These are phyloP conservation scores for Hyperoplus immaculatus DNA, from an alignment of 2,797 vertebrate species.

Conservation along the genomic window DNA sequence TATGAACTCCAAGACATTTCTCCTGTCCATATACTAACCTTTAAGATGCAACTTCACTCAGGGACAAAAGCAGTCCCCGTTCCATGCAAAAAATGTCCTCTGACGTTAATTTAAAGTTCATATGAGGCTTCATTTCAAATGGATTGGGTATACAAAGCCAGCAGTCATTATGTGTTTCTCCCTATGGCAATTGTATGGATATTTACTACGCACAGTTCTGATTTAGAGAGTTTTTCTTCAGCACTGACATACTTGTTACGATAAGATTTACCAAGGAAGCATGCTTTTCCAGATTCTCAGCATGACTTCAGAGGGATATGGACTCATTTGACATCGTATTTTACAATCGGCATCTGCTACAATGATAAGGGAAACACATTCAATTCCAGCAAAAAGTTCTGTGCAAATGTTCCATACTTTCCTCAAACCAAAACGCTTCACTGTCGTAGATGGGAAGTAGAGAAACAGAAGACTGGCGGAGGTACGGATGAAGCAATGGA, in stretches of 20 bases:
- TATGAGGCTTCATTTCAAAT: not conserved
- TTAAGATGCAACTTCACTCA: not conserved
- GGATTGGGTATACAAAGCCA: too few relatives aligned
- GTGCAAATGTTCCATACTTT: not conserved
- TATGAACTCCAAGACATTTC: not conserved
- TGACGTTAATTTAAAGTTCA: not conserved
- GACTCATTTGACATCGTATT: conserved; percentile 9
- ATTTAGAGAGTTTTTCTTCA: not conserved
- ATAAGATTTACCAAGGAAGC: not conserved
- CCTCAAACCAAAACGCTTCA: conserved; percentile 62
- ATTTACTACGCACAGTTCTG: not conserved
- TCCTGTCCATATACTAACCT: too few relatives aligned
- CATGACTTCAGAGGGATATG: not conserved
- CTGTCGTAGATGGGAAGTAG: conserved; percentile 49
- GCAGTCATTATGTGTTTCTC: too few relatives aligned
- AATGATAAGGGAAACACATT: conserved; percentile 14
- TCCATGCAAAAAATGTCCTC: not conserved
- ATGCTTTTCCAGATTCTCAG: not conserved
- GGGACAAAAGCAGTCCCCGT: not conserved
- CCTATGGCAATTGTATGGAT: too few relatives aligned
- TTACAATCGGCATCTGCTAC: conserved; percentile 25
- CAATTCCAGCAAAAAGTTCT: not conserved
- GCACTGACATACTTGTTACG: not conserved
- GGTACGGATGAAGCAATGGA: conserved; percentile 56
- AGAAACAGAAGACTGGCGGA: conserved; percentile 55